phyloP scores from a whole-genome alignment of 2,797 vertebrate species.

The Sylvilagus floridanus region DNA sequence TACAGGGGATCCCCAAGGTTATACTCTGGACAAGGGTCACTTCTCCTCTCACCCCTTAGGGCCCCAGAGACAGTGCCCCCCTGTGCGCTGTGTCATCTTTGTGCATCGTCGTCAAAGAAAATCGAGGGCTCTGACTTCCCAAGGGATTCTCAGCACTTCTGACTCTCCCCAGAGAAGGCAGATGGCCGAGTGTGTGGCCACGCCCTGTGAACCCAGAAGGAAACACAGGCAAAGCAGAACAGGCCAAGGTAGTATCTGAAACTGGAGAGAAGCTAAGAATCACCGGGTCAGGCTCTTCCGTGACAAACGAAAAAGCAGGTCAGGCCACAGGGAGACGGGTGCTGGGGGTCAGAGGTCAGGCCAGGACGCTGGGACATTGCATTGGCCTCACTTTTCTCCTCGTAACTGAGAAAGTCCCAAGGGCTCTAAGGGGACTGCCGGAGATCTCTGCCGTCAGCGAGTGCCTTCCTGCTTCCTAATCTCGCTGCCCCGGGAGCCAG shows the following conservation, averaged over 20 bases:
- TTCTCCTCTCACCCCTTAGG: background rate
- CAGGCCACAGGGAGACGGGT: fast-evolving
- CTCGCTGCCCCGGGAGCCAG: too few species aligned
- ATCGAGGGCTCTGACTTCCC: background rate
- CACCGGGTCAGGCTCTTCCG: background rate
- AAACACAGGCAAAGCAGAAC: background rate
- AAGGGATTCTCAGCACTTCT: background rate
- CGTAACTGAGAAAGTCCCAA: fast-evolving
- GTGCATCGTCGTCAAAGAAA: background rate
- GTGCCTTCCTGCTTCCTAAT: background rate
- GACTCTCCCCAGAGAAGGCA: background rate
- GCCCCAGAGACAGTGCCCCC: background rate
- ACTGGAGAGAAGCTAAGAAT: background rate
- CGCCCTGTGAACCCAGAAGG: background rate
- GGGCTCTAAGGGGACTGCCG: fast-evolving
- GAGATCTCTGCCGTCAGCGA: fast-evolving
- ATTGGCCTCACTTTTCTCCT: too few species aligned
- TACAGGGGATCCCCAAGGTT: background rate
- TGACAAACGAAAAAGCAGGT: background rate
- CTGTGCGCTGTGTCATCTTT: background rate
- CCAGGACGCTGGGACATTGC: background rate
- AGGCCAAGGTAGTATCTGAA: background rate
- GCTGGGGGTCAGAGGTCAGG: background rate
- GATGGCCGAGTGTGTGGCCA: background rate
- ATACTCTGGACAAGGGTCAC: fast-evolving